A percentile compares a stretch with the other conserved stretches of the same genome.
These are phyloP conservation scores for Bovichtus diacanthus DNA, from an alignment of 2,797 vertebrate genomes.

Conservation along the genomic window DNA sequence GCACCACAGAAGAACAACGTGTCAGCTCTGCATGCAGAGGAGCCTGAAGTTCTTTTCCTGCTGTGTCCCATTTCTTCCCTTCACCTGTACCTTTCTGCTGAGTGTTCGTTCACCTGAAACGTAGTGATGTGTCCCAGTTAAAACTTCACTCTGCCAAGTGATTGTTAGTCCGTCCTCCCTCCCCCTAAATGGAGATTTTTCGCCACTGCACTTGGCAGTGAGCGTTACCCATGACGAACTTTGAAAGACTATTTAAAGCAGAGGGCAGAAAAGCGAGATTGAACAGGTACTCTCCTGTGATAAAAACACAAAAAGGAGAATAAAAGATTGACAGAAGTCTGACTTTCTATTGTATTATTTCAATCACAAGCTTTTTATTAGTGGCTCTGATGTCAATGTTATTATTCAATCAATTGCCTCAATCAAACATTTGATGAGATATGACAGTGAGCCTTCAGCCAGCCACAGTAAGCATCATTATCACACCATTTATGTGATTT, in stretches of 20 bases:
- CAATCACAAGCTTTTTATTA: too few relatives aligned
- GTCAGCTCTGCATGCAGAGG: constrained; percentile 15
- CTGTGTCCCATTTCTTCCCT: constrained; percentile 18
- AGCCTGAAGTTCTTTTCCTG: neutral
- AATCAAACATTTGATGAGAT: neutral
- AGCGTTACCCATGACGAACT: neutral
- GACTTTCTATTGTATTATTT: neutral
- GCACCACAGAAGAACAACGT: constrained; percentile 28
- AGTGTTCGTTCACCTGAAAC: constrained; percentile 39
- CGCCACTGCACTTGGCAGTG: neutral
- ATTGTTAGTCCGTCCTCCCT: constrained; percentile 12
- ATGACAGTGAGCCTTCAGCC: neutral
- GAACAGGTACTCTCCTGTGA: neutral
- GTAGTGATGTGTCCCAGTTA: constrained; percentile 36
- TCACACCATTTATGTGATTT: too few relatives aligned
- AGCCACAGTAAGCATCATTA: neutral
- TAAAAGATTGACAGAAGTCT: too few relatives aligned
- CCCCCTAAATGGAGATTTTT: constrained; percentile 17
- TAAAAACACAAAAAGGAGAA: neutral
- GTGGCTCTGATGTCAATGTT: too few relatives aligned
- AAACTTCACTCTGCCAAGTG: constrained; percentile 24
- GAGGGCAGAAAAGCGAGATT: neutral
- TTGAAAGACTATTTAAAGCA: neutral
- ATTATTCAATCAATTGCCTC: neutral
- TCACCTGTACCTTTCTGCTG: constrained; percentile 24